These are phyloP conservation scores for Gerris lacustris DNA, from an alignment of 2,888 invertebrate genomes.

Conservation along the genomic window DNA sequence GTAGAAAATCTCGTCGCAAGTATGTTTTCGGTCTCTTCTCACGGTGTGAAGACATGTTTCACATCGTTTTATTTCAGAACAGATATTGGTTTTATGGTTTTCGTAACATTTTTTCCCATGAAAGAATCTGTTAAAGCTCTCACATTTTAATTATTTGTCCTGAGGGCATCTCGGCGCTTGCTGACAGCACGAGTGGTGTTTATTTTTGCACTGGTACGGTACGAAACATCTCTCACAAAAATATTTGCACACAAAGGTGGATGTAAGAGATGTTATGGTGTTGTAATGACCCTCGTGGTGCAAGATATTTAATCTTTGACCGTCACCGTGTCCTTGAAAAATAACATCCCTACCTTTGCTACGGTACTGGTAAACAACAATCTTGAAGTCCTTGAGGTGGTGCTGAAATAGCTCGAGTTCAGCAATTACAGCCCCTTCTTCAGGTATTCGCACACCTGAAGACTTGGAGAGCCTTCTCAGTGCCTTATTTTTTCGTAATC, in stretches of 20 bases:
- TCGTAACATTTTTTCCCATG: neutral
- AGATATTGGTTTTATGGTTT: neutral
- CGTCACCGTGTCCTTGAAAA: no score
- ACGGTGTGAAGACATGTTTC: no score
- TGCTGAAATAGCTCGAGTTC: conserved; percentile 15
- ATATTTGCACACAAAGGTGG: no score
- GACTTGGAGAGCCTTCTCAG: conserved; percentile 18
- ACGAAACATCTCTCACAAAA: no score
- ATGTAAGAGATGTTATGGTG: no score
- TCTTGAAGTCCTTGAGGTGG: conserved; percentile 11
- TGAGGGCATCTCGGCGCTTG: neutral
- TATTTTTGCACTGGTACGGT: neutral
- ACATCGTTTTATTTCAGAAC: no score
- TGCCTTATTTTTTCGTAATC: conserved; percentile 22
- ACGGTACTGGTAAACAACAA: conserved; percentile 14
- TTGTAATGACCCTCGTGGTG: no score
- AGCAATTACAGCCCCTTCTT: neutral
- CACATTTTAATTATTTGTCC: neutral
- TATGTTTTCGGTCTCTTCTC: no score
- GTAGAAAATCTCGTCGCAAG: neutral
- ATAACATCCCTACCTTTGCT: no score
- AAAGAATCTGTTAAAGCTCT: neutral
- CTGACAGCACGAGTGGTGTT: neutral
- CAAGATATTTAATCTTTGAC: no score
- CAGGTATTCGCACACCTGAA: conserved; percentile 18